These are phyloP conservation scores for Bos javanicus DNA, from an alignment of 2,113 vertebrate species.

Conservation along the genomic window DNA sequence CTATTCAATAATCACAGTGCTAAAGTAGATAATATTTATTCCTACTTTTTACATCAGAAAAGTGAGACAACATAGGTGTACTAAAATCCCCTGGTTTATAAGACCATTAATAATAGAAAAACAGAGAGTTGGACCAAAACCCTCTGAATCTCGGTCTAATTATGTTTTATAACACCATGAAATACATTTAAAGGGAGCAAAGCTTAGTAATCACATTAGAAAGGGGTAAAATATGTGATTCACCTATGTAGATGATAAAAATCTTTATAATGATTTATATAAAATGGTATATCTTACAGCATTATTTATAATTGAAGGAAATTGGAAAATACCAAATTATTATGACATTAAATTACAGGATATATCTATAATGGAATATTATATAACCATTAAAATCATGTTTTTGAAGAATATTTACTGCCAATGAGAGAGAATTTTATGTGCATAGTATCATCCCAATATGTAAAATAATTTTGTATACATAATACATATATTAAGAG, in stretches of 20 bases:
- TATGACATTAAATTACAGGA: neutral
- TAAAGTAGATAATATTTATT: neutral
- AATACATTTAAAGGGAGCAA: neutral
- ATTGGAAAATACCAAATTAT: neutral
- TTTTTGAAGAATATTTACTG: neutral
- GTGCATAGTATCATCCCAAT: neutral
- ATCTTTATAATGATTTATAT: neutral
- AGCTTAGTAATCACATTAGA: neutral
- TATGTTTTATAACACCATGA: neutral
- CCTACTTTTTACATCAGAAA: neutral
- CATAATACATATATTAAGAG: neutral
- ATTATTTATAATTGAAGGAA: neutral
- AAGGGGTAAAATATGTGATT: neutral
- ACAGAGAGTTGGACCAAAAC: neutral
- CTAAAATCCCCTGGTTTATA: neutral
- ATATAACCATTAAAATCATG: neutral
- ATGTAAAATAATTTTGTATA: neutral
- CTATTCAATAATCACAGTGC: neutral
- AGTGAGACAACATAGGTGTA: neutral
- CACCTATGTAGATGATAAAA: neutral
- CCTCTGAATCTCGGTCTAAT: neutral
- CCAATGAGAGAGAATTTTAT: neutral
- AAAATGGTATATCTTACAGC: neutral
- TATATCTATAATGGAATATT: neutral
- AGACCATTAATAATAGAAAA: neutral